Percentiles rank a stretch among this genome's conserved stretches.
Conservation (phyloP, 2,888 invertebrate genomes). For the Nephrotoma flavescens region DNA sequence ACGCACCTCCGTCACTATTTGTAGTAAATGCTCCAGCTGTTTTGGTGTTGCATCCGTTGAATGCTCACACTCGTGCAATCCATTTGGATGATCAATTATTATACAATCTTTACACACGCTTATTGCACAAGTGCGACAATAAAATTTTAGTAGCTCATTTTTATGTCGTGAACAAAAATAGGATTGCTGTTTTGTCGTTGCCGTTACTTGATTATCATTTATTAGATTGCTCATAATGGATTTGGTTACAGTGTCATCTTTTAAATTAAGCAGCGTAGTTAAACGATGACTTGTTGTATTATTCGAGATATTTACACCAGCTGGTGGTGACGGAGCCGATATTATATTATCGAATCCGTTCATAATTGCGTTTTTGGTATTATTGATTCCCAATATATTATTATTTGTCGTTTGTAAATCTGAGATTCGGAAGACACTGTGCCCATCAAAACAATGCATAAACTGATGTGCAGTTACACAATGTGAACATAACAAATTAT, state of each 20-base stretch:
- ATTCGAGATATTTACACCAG: neutral
- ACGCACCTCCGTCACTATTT: conserved; percentile 71
- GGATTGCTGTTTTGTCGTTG: conserved; percentile 2
- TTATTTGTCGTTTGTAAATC: conserved; percentile 21
- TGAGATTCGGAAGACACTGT: conserved; percentile 54
- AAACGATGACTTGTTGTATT: conserved; percentile 1
- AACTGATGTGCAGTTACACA: conserved; percentile 98
- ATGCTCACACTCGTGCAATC: conserved; percentile 76
- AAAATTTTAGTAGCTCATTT: conserved; percentile 81
- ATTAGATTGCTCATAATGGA: conserved; percentile 1
- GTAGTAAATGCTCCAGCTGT: conserved; percentile 66
- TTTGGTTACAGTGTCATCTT: neutral
- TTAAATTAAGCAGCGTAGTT: neutral
- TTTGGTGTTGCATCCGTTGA: conserved; percentile 69
- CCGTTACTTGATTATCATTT: conserved; percentile 7
- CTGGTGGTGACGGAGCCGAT: neutral
- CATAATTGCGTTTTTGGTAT: conserved; percentile 17
- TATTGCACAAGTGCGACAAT: conserved; percentile 83
- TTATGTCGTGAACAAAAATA: conserved; percentile 80
- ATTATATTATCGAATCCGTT: conserved; percentile 8
- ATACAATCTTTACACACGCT: conserved; percentile 95
- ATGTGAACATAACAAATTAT: conserved; percentile 88
- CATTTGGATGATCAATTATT: conserved; percentile 65
- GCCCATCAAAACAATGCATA: conserved; percentile 98
- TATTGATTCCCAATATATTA: conserved; percentile 21